These are phyloP conservation scores for Loripinus fragilis DNA, from an alignment of 2,888 invertebrate genomes.

Conservation along the genomic window DNA sequence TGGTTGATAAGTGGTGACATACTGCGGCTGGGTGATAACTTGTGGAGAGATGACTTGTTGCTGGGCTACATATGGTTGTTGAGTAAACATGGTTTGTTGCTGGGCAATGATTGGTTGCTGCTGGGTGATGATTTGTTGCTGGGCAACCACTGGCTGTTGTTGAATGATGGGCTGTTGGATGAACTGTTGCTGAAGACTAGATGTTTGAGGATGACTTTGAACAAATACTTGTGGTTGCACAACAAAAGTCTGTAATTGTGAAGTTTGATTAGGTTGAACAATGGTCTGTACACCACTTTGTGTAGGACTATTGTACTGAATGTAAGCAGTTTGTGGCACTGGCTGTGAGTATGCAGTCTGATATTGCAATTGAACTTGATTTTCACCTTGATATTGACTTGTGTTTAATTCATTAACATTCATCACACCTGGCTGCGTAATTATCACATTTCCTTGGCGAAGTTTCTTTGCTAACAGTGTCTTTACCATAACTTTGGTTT, in stretches of 20 bases:
- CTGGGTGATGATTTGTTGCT: slow-evolving; percentile 39
- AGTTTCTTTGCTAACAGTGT: slow-evolving; percentile 95
- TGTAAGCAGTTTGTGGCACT: slow-evolving; percentile 50
- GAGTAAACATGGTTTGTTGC: slow-evolving; percentile 38
- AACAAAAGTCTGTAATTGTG: slow-evolving; percentile 55
- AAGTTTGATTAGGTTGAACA: slow-evolving; percentile 44
- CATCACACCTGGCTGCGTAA: slow-evolving; percentile 52
- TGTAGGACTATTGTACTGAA: slow-evolving; percentile 51
- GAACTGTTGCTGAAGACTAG: slow-evolving; percentile 46
- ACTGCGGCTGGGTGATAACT: slow-evolving; percentile 31
- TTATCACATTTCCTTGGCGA: slow-evolving; percentile 54
- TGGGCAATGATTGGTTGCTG: slow-evolving; percentile 50
- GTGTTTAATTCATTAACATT: slow-evolving; percentile 38
- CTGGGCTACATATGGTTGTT: slow-evolving; percentile 36
- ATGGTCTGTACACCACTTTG: slow-evolving; percentile 40
- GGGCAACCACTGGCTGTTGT: slow-evolving; percentile 49
- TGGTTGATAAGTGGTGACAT: slow-evolving; percentile 38
- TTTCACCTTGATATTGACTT: slow-evolving; percentile 35
- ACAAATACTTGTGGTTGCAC: slow-evolving; percentile 52
- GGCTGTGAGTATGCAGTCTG: slow-evolving; percentile 48
- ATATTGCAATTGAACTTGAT: slow-evolving; percentile 53
- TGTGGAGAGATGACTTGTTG: slow-evolving; percentile 46
- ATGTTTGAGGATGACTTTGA: slow-evolving; percentile 43
- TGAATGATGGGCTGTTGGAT: slow-evolving; percentile 41
- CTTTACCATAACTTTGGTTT: slow-evolving; percentile 94